Evolutionary conservation across 2,888 invertebrate species (phyloP), one percentile per base, ranked within the genome.

Genomic region (Latrodectus elegans): DNA sequence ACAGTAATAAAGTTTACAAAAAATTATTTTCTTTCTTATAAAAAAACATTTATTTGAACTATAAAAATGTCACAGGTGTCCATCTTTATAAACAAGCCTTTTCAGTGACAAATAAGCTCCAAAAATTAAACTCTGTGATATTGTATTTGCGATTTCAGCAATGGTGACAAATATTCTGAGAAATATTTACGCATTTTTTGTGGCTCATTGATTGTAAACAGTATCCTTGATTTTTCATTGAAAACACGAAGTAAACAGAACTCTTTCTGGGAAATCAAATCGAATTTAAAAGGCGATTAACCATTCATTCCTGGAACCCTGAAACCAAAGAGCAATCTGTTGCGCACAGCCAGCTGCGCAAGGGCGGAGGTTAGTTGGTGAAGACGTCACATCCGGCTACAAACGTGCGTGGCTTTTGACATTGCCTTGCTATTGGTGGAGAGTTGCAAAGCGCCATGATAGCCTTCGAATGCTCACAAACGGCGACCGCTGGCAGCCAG

Each of bases 281-380:
- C 6, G n/a, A 76, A 76, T 15, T 26, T 4, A n/a, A 73, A 17
- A 14, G 22, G 77, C 67, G 84, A 77, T 72, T 8, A 15, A 9
- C 49, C 12, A 52, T 51, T 53, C 49, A 67, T 73, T 84, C 55
- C 78, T 53, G 77, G 52, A 74, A 78, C 86, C 86, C 68, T 15
- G 68, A 12, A 1, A 38, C 15, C 17, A 67, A 72, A 80, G 60
- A 77, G 52, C 72, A 72, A 87, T 81, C 81, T 87, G 86, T 87
- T 87, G 86, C 86, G 86, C 86, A 87, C 49, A 51, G 55, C 38
- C 81, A 87, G 71, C 81, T 81, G 86, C 86, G 86, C 86, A 87
- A 87, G 86, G 86, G 86, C 79, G 86, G 86, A 87, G 86, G 86
- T 81, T 87, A 77, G 64, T 51, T 70, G 76, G 55, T 60, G 55